A percentile compares a stretch with the other conserved stretches of the same genome.
These are phyloP conservation scores for Rhineura floridana DNA, from an alignment of 2,113 vertebrate species.

Conservation along the genomic window DNA sequence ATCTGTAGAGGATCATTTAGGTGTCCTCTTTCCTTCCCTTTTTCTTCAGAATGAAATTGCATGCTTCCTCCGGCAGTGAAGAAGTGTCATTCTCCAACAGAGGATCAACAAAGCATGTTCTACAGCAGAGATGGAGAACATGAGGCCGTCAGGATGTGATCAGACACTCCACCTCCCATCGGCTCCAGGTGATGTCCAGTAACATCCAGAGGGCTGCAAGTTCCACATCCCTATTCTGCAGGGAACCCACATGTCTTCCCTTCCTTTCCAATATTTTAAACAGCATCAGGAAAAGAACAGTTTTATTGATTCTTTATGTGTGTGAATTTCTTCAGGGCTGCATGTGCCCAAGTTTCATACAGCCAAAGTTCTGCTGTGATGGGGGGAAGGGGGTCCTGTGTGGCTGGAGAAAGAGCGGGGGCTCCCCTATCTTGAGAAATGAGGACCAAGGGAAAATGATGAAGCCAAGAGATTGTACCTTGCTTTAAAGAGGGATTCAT, in stretches of 20 bases:
- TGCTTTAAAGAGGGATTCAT: not conserved
- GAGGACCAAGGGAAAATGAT: not conserved
- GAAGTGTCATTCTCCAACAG: not conserved
- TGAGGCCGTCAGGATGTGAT: too few species aligned
- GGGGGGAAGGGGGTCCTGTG: rapidly evolving
- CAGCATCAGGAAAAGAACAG: rapidly evolving
- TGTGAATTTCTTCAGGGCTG: not conserved
- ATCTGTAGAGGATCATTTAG: too few species aligned
- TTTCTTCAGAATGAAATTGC: not conserved
- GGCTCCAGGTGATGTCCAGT: too few species aligned
- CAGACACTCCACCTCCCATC: too few species aligned
- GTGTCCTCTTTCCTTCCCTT: too few species aligned
- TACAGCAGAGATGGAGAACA: too few species aligned
- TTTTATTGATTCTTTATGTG: rapidly evolving
- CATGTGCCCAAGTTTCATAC: not conserved
- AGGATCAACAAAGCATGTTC: not conserved
- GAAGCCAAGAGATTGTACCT: not conserved
- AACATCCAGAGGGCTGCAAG: too few species aligned
- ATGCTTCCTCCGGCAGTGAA: not conserved
- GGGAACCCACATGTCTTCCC: rapidly evolving
- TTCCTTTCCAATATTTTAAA: too few species aligned
- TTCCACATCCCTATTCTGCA: not conserved
- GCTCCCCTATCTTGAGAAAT: slow-evolving; percentile 41
- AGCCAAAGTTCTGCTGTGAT: not conserved
- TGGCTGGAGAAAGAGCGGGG: not conserved